These are phyloP conservation scores for Pachyuromys duprasi DNA, from an alignment of 2,797 vertebrate genomes.

Conservation along the genomic window DNA sequence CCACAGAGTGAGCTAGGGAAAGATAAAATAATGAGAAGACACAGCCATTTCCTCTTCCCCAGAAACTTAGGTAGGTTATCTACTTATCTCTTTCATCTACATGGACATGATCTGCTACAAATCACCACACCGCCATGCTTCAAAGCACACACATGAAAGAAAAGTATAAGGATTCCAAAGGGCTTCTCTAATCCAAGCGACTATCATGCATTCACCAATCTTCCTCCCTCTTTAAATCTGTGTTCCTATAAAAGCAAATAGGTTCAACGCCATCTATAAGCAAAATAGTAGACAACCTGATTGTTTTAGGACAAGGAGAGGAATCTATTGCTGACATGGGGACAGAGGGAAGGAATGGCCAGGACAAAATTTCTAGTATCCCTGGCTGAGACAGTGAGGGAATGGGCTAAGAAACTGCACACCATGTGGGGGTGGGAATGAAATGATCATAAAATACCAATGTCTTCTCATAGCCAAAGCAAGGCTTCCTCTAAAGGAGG, in stretches of 20 bases:
- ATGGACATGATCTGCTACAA: conserved; percentile 18
- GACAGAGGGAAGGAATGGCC: not conserved
- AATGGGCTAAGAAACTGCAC: not conserved
- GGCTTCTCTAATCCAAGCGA: not conserved
- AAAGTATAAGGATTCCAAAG: not conserved
- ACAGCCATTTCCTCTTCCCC: conserved; percentile 42
- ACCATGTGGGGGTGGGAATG: not conserved
- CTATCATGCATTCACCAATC: not conserved
- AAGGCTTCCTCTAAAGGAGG: not conserved
- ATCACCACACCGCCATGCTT: not conserved
- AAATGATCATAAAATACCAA: not conserved
- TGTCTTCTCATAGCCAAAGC: not conserved
- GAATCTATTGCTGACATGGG: not conserved
- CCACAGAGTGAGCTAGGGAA: conserved; percentile 63
- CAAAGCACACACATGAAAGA: conserved; percentile 1
- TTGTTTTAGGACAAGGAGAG: not conserved
- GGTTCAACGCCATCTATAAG: not conserved
- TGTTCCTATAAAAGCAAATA: conserved; percentile 32
- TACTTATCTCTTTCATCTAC: not conserved
- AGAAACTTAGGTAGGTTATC: conserved; percentile 22
- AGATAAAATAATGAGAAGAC: conserved; percentile 64
- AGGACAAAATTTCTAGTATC: not conserved
- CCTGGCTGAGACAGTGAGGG: not conserved
- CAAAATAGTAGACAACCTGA: conserved; percentile 10
- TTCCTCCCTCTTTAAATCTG: not conserved